Conservation (phyloP, 2,888 invertebrate genomes). For the Erebia epiphron region DNA sequence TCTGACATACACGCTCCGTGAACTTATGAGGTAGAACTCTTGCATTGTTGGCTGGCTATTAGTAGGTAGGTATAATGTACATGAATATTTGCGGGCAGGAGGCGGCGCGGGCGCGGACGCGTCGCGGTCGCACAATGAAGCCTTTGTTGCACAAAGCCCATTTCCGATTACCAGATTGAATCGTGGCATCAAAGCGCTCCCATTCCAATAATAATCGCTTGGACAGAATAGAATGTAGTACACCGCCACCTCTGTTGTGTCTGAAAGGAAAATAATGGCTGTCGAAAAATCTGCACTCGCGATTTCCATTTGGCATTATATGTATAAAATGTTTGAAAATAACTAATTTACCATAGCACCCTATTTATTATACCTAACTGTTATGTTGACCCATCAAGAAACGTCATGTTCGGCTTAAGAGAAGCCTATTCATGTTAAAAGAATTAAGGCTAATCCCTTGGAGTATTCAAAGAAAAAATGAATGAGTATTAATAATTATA, state of each 20-base stretch:
- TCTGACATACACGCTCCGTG: too few relatives aligned
- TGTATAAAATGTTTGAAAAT: background rate
- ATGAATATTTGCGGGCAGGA: conserved; percentile 38
- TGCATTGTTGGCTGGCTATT: too few relatives aligned
- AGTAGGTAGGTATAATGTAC: background rate
- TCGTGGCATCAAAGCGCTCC: conserved; percentile 70
- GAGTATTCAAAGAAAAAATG: background rate
- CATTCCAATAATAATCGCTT: conserved; percentile 60
- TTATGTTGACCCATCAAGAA: too few relatives aligned
- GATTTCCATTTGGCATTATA: background rate
- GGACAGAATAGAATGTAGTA: conserved; percentile 48
- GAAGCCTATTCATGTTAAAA: background rate
- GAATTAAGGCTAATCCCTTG: background rate
- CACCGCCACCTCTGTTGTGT: conserved; percentile 39
- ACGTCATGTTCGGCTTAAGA: too few relatives aligned
- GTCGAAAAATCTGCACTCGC: background rate
- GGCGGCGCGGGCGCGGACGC: conserved; percentile 32
- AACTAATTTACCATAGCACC: too few relatives aligned
- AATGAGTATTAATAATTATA: too few relatives aligned
- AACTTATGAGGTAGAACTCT: too few relatives aligned
- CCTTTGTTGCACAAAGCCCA: conserved; percentile 80
- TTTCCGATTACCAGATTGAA: conserved; percentile 83
- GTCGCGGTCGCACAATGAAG: conserved; percentile 60
- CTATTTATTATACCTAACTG: too few relatives aligned
- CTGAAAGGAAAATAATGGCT: conserved; percentile 9